phyloP scores from a whole-genome alignment of 2,797 vertebrate species.

The Etheostoma perlongum region DNA sequence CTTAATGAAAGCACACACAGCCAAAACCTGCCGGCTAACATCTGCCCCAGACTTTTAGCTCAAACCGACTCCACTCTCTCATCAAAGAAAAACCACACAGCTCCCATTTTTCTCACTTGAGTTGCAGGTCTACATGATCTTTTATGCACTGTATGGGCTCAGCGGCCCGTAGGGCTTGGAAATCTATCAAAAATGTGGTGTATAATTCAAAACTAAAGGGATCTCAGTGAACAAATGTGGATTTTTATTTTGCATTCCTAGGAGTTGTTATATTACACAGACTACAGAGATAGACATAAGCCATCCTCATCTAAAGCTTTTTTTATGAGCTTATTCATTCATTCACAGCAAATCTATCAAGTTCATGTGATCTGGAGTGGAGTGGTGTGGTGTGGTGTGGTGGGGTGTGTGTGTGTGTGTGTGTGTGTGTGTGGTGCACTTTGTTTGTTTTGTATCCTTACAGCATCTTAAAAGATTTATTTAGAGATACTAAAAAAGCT shows the following conservation, averaged over 20 bases:
- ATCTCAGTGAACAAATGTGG: conserved; percentile 21
- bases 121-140: conserved; percentile 47
- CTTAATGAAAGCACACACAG: conserved; percentile 77
- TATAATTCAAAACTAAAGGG: conserved; percentile 48
- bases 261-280: conserved; percentile 29
- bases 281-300: conserved; percentile 22
- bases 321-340: conserved; percentile 23
- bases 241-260: neutral
- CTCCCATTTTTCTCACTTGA: conserved; percentile 40
- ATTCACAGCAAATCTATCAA: conserved; percentile 22
- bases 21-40: conserved; percentile 69
- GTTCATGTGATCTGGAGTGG: conserved; percentile 14
- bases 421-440: neutral
- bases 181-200: conserved; percentile 35
- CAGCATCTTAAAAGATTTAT: conserved; percentile 5
- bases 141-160: conserved; percentile 30
- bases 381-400: no score
- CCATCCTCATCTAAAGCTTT: conserved; percentile 1
- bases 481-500: conserved; percentile 1
- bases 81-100: conserved; percentile 49
- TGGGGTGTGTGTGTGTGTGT: neutral
- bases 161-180: conserved; percentile 27
- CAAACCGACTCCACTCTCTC: conserved; percentile 48
- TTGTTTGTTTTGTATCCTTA: conserved; percentile 9
- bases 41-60: conserved; percentile 61